A percentile compares a stretch with the other conserved stretches of the same genome.
Evolutionary conservation across 2,113 vertebrate genomes (phyloP).

Genomic region (Talpa occidentalis): DNA sequence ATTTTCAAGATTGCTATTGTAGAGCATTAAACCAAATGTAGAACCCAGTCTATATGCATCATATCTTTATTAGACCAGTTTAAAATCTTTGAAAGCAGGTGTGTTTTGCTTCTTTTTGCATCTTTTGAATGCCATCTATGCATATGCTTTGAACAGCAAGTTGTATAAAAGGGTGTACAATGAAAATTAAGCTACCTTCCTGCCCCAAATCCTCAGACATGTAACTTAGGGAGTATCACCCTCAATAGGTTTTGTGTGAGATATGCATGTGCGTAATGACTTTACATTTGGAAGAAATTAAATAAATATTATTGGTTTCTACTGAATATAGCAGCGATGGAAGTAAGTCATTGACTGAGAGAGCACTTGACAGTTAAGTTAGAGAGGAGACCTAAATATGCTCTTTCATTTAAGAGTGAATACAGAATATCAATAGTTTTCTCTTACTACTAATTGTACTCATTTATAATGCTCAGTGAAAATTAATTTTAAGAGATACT

Average conservation of each 20-base stretch:
- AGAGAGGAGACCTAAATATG: not conserved
- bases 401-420: not conserved
- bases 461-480: conserved; percentile 15
- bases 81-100: not conserved
- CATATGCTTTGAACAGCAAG: not conserved
- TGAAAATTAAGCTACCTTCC: not conserved
- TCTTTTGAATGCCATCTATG: not conserved
- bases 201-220: not conserved
- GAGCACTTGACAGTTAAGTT: not conserved
- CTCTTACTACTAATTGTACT: conserved; percentile 18
- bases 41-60: not conserved
- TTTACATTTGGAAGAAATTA: not conserved
- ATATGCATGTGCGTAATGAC: not conserved
- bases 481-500: conserved; percentile 30
- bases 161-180: not conserved
- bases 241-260: not conserved
- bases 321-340: not conserved
- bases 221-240: not conserved
- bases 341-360: not conserved
- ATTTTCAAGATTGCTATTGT: not conserved
- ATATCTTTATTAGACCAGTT: not conserved
- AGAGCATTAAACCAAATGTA: not conserved
- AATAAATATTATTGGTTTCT: not conserved
- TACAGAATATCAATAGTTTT: conserved; percentile 13
- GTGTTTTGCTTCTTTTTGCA: not conserved